Conservation (phyloP, 2,797 vertebrate genomes). For the Alca torda region DNA sequence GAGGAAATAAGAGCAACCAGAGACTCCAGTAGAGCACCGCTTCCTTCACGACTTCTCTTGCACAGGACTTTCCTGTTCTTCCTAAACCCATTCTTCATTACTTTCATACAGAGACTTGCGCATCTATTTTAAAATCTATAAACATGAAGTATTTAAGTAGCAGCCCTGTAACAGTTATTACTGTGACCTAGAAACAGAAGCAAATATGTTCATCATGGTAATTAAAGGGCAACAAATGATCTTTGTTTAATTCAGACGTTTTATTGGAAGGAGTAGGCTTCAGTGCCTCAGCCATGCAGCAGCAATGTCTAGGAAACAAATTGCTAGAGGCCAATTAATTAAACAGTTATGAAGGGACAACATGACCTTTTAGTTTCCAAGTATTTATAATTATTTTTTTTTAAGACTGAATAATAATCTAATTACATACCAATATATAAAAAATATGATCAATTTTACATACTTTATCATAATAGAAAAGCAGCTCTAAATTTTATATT, state of each 20-base stretch:
- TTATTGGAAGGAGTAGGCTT: conserved; percentile 12
- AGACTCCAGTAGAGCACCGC: background rate
- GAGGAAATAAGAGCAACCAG: background rate
- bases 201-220: background rate
- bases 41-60: background rate
- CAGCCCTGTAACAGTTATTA: background rate
- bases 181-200: background rate
- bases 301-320: background rate
- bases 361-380: background rate
- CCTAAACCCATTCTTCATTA: background rate
- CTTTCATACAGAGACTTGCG: background rate
- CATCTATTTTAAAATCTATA: background rate
- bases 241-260: background rate
- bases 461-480: background rate
- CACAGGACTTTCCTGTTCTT: background rate
- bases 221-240: background rate
- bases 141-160: background rate
- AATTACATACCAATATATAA: background rate
- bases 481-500: background rate
- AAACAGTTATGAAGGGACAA: background rate
- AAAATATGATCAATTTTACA: background rate
- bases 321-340: conserved; percentile 24
- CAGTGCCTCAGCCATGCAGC: background rate
- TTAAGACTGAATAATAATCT: background rate
- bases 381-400: background rate